Conservation (phyloP, 2,888 invertebrate genomes). For the Lissocephala sabroskyi region DNA sequence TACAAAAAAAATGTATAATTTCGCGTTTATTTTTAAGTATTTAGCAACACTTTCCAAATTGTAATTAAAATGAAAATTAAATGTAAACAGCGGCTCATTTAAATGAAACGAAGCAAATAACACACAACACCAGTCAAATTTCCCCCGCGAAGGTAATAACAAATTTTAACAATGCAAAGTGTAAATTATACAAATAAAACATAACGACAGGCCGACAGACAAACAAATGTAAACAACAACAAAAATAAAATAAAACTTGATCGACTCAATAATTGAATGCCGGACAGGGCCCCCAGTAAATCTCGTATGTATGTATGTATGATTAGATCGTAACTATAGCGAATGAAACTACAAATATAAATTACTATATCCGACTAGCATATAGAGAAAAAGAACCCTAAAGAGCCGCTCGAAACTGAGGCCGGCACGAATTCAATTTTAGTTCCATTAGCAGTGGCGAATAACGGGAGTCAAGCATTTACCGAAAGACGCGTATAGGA, state of each 20-base stretch:
- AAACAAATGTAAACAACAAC: conserved; percentile 28
- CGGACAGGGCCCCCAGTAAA: too few species aligned
- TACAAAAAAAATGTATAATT: conserved; percentile 6
- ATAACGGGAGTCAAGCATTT: too few species aligned
- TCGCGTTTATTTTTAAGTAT: conserved; percentile 42
- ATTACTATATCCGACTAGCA: background rate
- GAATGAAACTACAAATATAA: background rate
- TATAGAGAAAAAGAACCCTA: conserved; percentile 11
- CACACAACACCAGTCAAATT: conserved; percentile 2
- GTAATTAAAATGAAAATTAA: conserved; percentile 55
- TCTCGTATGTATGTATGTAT: conserved; percentile 7
- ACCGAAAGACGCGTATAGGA: conserved; percentile 17
- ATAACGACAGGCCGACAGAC: conserved; percentile 19
- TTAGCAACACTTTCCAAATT: conserved; percentile 42
- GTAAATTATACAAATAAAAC: conserved; percentile 24
- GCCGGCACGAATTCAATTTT: conserved; percentile 35
- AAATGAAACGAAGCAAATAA: conserved; percentile 32
- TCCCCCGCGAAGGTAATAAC: conserved; percentile 11
- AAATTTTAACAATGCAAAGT: conserved; percentile 21
- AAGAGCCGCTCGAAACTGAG: conserved; percentile 33
- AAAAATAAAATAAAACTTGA: conserved; percentile 10
- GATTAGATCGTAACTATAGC: conserved; percentile 5
- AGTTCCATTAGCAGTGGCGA: conserved; percentile 52
- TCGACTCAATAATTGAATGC: conserved; percentile 25
- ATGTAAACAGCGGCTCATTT: conserved; percentile 37